Evolutionary conservation across 2,888 invertebrate genomes (phyloP), one percentile per base, ranked within the genome.

Genomic region (Lamproptera curius): DNA sequence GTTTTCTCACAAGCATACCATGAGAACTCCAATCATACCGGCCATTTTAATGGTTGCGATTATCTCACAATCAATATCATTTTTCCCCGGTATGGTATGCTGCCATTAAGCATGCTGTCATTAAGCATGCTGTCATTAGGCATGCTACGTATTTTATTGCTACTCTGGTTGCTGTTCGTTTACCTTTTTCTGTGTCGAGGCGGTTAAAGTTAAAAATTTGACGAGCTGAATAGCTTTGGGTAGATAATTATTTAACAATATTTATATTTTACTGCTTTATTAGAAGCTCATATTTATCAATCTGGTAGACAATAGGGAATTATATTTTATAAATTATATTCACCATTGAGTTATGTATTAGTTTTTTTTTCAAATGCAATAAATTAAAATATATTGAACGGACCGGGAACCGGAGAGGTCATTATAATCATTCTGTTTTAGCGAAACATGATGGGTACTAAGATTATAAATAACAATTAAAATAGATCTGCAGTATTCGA

Each of bases 1-100:
- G 23, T 61, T 61, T 73, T 73, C 75, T 73, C 76, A 73, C 72
- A 73, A 63, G 35, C 37, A n/a, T 58, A 58, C 64, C 78, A 70
- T 79, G 78, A 72, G 80, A 81, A 80, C 73, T 70, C 73, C 81
- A 79, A 81, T 81, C 78, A 75, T 65, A 64, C 65, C 49, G 65
- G 67, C 67, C 70, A 79, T 79, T 72, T 77, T 80, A 78, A 81
- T 77, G 75, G 64, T 67, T 63, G 63, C 72, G 69, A 77, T 74
- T 68, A 70, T 59, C 49, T 59, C 53, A 65, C 67, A 70, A 70
- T 70, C 76, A 70, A 73, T 76, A 67, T 62, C 45, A 63, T 67
- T 61, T 58, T 66, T 65, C 62, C 62, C 67, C 67, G 62, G 61
- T 67, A 68, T 51, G 58, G 61, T 67, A 61, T 58, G 56, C 63